Conservation (phyloP, 2,113 vertebrate species). For the Strigops habroptila region DNA sequence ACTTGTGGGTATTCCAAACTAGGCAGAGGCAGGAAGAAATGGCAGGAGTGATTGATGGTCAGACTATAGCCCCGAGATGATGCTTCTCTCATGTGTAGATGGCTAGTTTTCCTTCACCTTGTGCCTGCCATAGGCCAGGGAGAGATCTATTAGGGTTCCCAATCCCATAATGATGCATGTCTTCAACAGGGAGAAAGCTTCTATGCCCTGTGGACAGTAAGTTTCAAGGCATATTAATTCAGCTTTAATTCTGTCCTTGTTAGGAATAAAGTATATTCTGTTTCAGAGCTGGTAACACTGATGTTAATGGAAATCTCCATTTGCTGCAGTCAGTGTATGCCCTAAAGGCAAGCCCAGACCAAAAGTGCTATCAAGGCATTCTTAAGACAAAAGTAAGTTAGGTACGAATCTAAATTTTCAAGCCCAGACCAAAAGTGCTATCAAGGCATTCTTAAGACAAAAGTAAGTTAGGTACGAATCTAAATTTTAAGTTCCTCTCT, state of each 20-base stretch:
- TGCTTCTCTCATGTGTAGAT: background rate
- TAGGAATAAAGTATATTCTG: background rate
- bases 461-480: background rate
- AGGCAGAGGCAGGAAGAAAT: background rate
- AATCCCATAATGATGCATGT: background rate
- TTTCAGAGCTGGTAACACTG: background rate
- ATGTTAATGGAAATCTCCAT: background rate
- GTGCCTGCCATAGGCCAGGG: background rate
- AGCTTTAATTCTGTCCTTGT: background rate
- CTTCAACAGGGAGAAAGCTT: background rate
- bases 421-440: background rate
- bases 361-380: background rate
- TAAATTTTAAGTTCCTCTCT: background rate
- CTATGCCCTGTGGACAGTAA: background rate
- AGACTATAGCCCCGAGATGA: background rate
- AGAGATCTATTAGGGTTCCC: background rate
- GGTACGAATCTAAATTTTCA: too few relatives aligned
- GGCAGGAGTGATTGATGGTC: background rate
- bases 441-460: background rate
- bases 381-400: background rate
- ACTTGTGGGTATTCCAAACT: background rate
- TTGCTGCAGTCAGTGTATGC: background rate
- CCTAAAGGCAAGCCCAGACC: background rate
- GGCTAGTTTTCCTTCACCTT: background rate
- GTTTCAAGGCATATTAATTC: background rate